Conservation (phyloP, 2,888 invertebrate species). For the Teleogryllus oceanicus region DNA sequence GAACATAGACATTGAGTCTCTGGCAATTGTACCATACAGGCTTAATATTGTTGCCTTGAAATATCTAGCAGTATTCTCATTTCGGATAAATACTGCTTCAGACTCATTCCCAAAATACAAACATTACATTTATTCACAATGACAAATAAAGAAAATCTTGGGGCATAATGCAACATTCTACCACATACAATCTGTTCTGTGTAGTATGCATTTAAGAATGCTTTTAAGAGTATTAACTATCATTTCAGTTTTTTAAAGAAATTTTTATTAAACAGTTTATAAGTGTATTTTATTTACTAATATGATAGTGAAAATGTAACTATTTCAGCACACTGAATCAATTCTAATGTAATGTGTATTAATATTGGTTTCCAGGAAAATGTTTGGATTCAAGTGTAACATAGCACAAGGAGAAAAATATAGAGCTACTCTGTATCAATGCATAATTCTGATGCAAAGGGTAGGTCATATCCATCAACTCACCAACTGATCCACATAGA, state of each 20-base stretch:
- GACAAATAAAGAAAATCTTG: too few relatives aligned
- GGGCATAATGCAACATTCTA: too few relatives aligned
- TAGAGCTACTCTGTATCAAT: background rate
- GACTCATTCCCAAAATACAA: too few relatives aligned
- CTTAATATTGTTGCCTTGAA: too few relatives aligned
- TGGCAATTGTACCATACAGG: too few relatives aligned
- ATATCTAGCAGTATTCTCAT: too few relatives aligned
- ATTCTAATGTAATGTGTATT: background rate
- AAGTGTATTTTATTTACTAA: background rate
- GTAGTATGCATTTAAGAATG: background rate
- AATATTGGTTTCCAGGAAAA: constrained; percentile 3
- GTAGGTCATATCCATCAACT: background rate
- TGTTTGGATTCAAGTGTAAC: background rate
- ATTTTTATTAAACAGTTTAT: background rate
- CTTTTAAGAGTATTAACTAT: background rate
- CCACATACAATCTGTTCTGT: too few relatives aligned
- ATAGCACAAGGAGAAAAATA: constrained; percentile 11
- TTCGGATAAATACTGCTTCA: too few relatives aligned
- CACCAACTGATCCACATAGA: constrained; percentile 8
- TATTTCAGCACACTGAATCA: background rate
- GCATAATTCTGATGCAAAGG: background rate
- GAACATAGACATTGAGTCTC: too few relatives aligned
- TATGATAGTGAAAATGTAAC: too few relatives aligned
- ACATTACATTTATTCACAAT: too few relatives aligned
- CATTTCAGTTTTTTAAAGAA: background rate